phyloP scores from a whole-genome alignment of 2,797 vertebrate species.

The Melanotaenia boesemani region DNA sequence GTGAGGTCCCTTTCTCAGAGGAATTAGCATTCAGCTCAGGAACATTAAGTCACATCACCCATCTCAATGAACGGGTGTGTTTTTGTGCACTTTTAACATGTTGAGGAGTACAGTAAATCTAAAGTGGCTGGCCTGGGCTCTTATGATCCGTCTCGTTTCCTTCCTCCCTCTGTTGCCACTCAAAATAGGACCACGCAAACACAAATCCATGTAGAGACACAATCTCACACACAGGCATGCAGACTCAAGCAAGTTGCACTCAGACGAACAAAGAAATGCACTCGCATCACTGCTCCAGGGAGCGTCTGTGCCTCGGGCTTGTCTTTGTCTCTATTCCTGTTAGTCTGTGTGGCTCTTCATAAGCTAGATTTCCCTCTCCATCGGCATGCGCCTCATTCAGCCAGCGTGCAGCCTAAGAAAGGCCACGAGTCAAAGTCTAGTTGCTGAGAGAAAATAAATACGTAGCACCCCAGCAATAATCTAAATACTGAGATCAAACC shows the following conservation, averaged over 20 bases:
- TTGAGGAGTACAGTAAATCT: slow-evolving; percentile 45
- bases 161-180: slow-evolving; percentile 33
- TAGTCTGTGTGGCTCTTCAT: slow-evolving; percentile 40
- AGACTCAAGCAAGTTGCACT: neutral
- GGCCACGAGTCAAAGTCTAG: slow-evolving; percentile 17
- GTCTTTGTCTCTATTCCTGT: slow-evolving; percentile 55
- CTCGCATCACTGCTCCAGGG: slow-evolving; percentile 42
- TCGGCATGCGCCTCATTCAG: slow-evolving; percentile 35
- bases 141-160: slow-evolving; percentile 57
- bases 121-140: slow-evolving; percentile 60
- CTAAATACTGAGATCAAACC: neutral
- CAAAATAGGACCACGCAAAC: slow-evolving; percentile 45
- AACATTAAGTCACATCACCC: slow-evolving; percentile 21
- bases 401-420: slow-evolving; percentile 43
- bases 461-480: neutral
- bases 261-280: slow-evolving; percentile 7
- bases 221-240: slow-evolving; percentile 5
- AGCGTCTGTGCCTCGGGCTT: slow-evolving; percentile 51
- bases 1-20: neutral
- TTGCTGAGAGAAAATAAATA: slow-evolving; percentile 25
- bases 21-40: slow-evolving; percentile 46
- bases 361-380: slow-evolving; percentile 47
- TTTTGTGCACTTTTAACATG: slow-evolving; percentile 54
- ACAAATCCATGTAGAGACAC: slow-evolving; percentile 11
- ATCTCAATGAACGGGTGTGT: slow-evolving; percentile 25